phyloP scores from a whole-genome alignment of 1,140 invertebrate species.

The Phortica variegata region DNA sequence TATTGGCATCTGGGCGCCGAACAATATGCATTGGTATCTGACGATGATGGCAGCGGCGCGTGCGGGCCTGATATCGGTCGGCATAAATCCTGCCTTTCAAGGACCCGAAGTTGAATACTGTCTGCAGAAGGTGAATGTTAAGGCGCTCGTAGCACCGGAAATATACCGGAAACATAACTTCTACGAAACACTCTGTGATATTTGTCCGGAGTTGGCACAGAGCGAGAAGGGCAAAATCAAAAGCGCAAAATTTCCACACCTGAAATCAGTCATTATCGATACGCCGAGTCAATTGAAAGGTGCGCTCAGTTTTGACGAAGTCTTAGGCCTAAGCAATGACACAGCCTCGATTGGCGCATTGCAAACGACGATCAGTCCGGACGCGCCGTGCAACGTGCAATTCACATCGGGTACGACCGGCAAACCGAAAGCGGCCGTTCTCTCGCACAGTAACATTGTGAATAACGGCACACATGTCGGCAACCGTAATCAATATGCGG shows the following conservation, averaged over 20 bases:
- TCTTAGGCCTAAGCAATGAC: conserved; percentile 57
- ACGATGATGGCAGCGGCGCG: conserved; percentile 75
- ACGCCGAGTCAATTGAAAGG: conserved; percentile 62
- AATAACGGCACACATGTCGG: conserved; percentile 80
- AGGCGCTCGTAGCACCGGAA: conserved; percentile 70
- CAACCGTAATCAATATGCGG: conserved; percentile 57
- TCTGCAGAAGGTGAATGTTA: conserved; percentile 75
- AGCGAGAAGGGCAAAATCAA: conserved; percentile 32
- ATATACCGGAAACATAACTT: conserved; percentile 72
- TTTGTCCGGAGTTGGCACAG: conserved; percentile 59
- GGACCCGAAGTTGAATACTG: conserved; percentile 76
- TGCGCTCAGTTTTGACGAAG: conserved; percentile 63
- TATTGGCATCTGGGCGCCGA: conserved; percentile 87
- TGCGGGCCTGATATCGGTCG: conserved; percentile 79
- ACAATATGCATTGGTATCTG: conserved; percentile 80
- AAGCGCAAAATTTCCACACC: conserved; percentile 56
- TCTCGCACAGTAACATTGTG: conserved; percentile 80
- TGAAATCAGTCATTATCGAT: conserved; percentile 62
- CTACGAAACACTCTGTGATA: conserved; percentile 64
- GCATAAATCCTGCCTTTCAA: conserved; percentile 83
- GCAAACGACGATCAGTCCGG: conserved; percentile 58
- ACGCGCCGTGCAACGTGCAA: conserved; percentile 76
- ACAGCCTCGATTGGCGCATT: conserved; percentile 22
- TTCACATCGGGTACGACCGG: conserved; percentile 81
- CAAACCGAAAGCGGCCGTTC: conserved; percentile 80